These are phyloP conservation scores for Stomatorhinus walkeri DNA, from an alignment of 2,797 vertebrate genomes.

Conservation along the genomic window DNA sequence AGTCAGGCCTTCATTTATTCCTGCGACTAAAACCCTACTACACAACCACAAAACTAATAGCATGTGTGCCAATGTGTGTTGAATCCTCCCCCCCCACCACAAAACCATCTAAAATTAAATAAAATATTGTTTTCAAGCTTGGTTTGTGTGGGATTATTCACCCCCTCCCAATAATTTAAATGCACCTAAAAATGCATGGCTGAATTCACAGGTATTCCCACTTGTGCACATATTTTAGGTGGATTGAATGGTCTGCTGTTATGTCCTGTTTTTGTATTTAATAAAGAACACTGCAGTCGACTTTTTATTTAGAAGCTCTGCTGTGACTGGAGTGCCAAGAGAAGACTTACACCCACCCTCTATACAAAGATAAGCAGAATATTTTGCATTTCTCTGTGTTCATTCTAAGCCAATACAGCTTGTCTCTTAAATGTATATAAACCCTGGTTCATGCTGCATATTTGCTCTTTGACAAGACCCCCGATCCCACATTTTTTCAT, in stretches of 20 bases:
- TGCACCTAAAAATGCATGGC: not conserved
- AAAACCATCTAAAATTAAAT: not conserved
- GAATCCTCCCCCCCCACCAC: not conserved
- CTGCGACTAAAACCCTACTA: constrained; percentile 31
- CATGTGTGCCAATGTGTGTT: constrained; percentile 39
- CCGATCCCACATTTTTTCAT: not conserved
- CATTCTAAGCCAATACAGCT: not conserved
- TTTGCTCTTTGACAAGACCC: not conserved
- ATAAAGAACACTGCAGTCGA: constrained; percentile 5
- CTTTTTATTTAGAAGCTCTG: not conserved
- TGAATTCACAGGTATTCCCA: not conserved
- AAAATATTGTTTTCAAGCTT: not conserved
- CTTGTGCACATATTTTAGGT: constrained; percentile 42
- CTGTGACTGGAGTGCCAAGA: not conserved
- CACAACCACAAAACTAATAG: constrained; percentile 10
- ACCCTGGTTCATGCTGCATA: not conserved
- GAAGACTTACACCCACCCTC: not conserved
- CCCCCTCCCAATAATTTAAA: not conserved
- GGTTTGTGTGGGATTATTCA: not conserved
- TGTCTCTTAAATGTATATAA: not conserved
- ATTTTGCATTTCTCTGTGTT: not conserved
- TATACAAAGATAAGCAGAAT: not conserved
- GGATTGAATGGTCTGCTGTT: not conserved
- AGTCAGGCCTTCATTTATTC: constrained; percentile 52
- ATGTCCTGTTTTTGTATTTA: not conserved